Evolutionary conservation across 2,888 invertebrate genomes (phyloP).

Genomic region (Dasypolia templi): DNA sequence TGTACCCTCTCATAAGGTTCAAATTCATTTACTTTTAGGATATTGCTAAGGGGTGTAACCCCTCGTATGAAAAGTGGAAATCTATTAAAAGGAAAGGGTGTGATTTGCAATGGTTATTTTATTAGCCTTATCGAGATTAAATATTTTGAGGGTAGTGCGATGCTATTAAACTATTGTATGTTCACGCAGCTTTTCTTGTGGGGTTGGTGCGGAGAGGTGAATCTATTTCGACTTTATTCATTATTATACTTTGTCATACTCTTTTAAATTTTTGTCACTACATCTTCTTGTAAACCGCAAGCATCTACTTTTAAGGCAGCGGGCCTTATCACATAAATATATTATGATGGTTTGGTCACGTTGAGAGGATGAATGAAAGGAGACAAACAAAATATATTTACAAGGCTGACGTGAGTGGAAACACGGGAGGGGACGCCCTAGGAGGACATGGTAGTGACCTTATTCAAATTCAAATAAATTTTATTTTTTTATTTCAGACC

Average conservation of each 20-base stretch:
- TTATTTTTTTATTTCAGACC: too few species aligned
- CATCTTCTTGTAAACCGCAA: too few species aligned
- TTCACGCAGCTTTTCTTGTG: background rate
- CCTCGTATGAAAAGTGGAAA: slow-evolving; percentile 76
- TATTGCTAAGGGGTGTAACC: slow-evolving; percentile 55
- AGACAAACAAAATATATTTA: too few species aligned
- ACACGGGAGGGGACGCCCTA: too few species aligned
- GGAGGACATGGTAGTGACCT: too few species aligned
- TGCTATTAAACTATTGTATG: slow-evolving; percentile 57
- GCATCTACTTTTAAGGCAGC: too few species aligned
- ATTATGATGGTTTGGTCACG: too few species aligned
- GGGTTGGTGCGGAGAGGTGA: slow-evolving; percentile 2
- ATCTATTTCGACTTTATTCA: background rate
- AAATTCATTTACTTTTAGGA: slow-evolving; percentile 22
- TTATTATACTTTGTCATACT: background rate
- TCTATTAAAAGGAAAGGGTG: slow-evolving; percentile 85
- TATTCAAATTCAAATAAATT: too few species aligned
- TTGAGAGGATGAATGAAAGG: too few species aligned
- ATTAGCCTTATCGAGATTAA: slow-evolving; percentile 85
- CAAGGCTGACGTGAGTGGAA: too few species aligned
- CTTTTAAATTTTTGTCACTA: too few species aligned
- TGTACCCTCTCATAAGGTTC: slow-evolving; percentile 24
- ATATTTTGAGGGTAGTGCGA: slow-evolving; percentile 74
- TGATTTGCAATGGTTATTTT: slow-evolving; percentile 87
- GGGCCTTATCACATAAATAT: too few species aligned